Conservation (phyloP, 1,140 invertebrate genomes). For the Hyles vespertilio region DNA sequence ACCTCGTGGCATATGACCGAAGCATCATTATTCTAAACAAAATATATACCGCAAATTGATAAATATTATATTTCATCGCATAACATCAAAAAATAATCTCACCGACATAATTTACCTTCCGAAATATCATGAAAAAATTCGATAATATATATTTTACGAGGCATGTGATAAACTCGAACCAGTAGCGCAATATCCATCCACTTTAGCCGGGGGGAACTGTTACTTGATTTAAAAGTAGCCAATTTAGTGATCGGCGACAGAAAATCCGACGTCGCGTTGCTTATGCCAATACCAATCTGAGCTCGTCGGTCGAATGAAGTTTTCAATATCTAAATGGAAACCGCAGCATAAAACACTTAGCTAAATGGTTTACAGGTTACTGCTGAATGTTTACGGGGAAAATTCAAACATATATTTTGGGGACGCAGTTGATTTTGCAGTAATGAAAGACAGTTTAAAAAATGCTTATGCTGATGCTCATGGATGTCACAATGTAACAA, state of each 20-base stretch:
- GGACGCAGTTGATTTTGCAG: neutral
- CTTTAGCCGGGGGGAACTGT: neutral
- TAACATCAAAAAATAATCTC: too few relatives aligned
- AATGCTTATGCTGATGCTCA: too few relatives aligned
- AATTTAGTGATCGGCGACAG: constrained; percentile 3
- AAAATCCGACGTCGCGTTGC: constrained; percentile 5
- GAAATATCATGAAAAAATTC: too few relatives aligned
- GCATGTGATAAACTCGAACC: too few relatives aligned
- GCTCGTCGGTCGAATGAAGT: constrained; percentile 20
- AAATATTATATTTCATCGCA: too few relatives aligned
- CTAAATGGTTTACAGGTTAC: constrained; percentile 33
- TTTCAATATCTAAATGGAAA: constrained; percentile 36
- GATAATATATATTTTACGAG: too few relatives aligned
- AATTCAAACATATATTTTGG: constrained; percentile 11
- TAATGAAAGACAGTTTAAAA: too few relatives aligned
- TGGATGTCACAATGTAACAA: too few relatives aligned
- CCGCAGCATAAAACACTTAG: constrained; percentile 34
- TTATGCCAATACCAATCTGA: constrained; percentile 13
- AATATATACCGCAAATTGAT: too few relatives aligned
- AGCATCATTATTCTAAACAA: too few relatives aligned
- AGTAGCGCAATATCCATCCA: neutral
- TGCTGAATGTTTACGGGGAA: constrained; percentile 16
- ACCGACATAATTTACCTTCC: too few relatives aligned
- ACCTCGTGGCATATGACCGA: too few relatives aligned
- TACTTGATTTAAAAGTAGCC: constrained; percentile 1